These are phyloP conservation scores for Sparidentex hasta DNA, from an alignment of 2,797 vertebrate species.

Conservation along the genomic window DNA sequence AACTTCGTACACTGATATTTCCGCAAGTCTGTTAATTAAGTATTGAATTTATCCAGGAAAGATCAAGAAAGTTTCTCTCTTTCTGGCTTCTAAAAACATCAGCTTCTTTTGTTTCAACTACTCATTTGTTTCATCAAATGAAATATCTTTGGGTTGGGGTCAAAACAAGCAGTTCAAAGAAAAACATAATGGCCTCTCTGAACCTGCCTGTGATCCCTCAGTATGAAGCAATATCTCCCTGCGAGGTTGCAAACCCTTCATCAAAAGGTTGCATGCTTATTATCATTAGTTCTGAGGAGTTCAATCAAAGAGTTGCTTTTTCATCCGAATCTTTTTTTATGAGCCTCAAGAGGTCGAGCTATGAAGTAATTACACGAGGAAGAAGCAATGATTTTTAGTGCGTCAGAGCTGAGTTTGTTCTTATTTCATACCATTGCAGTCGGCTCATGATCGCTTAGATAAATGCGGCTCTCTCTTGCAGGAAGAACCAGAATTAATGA, in stretches of 20 bases:
- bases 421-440: not conserved
- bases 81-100: not conserved
- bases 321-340: not conserved
- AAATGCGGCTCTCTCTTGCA: too few relatives aligned
- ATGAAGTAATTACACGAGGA: not conserved
- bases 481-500: too few relatives aligned
- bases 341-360: not conserved
- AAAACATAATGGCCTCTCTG: not conserved
- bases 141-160: not conserved
- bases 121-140: not conserved
- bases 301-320: not conserved
- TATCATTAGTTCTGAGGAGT: not conserved
- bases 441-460: not conserved
- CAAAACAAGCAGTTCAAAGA: conserved; percentile 2
- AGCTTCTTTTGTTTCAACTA: not conserved
- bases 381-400: not conserved
- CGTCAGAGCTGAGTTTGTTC: not conserved
- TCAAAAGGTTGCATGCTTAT: not conserved
- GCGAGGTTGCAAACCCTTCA: not conserved
- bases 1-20: not conserved
- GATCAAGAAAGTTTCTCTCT: not conserved
- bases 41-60: not conserved
- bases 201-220: not conserved
- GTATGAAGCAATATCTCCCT: not conserved
- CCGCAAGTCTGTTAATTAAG: not conserved